Evolutionary conservation across 2,797 vertebrate species (phyloP).

Genomic region (Otolemur crassicaudatus): DNA sequence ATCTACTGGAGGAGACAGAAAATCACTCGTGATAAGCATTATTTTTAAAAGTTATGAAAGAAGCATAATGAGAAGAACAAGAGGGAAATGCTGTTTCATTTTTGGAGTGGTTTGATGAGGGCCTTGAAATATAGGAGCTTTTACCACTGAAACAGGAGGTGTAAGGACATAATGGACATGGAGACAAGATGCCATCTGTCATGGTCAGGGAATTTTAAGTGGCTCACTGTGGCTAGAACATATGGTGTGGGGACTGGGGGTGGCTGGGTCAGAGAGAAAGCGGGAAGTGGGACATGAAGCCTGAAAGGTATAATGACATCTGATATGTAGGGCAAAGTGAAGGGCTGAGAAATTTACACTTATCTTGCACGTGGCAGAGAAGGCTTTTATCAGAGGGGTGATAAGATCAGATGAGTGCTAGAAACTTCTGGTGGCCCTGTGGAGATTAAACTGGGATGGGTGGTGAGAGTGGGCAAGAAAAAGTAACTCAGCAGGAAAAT

Average conservation of each 20-base stretch:
- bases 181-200: conserved; percentile 54
- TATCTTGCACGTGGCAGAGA: not conserved
- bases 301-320: not conserved
- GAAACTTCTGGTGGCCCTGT: not conserved
- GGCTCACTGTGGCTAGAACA: conserved; percentile 14
- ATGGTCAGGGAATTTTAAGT: not conserved
- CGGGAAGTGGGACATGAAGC: not conserved
- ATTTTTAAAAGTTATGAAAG: not conserved
- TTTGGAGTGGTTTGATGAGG: not conserved
- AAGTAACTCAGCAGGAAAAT: not conserved
- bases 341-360: not conserved
- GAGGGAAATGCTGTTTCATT: not conserved
- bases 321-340: not conserved
- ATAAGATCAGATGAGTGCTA: not conserved
- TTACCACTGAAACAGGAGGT: not conserved
- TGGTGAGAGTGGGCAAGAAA: not conserved
- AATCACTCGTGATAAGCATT: not conserved
- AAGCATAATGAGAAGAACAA: not conserved
- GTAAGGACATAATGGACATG: not conserved
- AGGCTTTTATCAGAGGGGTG: not conserved
- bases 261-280: not conserved
- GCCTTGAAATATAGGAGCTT: not conserved
- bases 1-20: not conserved
- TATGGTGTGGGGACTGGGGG: not conserved
- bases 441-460: not conserved